Base-by-base conservation (phyloP, 37 sponge, comb jelly and placozoan genomes). In the Diacarnus erythraeanus region DNA sequence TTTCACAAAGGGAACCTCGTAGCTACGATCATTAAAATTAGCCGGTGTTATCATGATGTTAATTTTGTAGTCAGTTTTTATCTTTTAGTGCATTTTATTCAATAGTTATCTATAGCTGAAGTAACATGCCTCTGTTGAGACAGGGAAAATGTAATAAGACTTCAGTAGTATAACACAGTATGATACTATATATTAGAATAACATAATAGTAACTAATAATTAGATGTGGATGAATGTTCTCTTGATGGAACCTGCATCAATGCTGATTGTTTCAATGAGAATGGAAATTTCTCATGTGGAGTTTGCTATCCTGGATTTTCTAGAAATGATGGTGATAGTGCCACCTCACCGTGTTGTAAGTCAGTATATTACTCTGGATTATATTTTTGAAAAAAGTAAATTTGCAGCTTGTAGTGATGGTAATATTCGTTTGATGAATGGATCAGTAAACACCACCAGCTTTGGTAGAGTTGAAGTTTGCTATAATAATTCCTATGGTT, bases 391-490 rank as follows among this genome's bases (percentile, higher is more conserved):
- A 17, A 34, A 12, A 65, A 2, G 34, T 3, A 12, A 25, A 35
- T 40, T 9, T 40, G 22, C 57, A 74, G 74, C 29, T 1, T 79
- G 79, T 64, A 21, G 18, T 18, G 23, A 72, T 64, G 82, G 82
- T 43, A 47, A 72, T 64, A 41, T 81, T 35, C 43, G 65, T 21
- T 51, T 84, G 59, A 35, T 75, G 57, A 73, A 73, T 69, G 84
- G 84, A 47, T 58, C 68, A 38, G 2, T 8, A 29, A 31, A 3
- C 35, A 35, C 40, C 41, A 21, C 15, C 17, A 58, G 1, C 22
- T 65, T 38, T 26, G 84, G 84, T 20, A 38, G 84, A 22, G 84
- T 84, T 57, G 84, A 84, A 43, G 69, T 84, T 3, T 84, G 70
- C 57, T 23, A 38, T 26, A 40, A 76, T 25, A 37, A 51, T 31